These are phyloP conservation scores for Meandrina meandrites DNA, from an alignment of 92 coral and sea anemone species.

Conservation along the genomic window DNA sequence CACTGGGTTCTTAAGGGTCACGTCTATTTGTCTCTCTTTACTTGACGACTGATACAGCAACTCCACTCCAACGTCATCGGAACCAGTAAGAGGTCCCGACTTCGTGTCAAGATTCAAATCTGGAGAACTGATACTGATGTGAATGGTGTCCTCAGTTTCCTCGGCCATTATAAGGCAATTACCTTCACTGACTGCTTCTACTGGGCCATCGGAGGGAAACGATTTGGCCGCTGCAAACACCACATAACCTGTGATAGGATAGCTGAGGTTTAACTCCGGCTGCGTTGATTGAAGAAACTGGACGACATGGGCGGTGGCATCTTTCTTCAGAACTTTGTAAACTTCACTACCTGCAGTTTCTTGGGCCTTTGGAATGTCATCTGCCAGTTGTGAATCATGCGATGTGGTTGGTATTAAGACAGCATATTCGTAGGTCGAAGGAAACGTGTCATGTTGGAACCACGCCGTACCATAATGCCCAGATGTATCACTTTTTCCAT, in stretches of 20 bases:
- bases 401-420: conserved; percentile 46
- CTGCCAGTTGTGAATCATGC: background rate
- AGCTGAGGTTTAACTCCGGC: background rate
- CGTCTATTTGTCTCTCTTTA: conserved; percentile 14
- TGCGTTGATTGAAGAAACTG: conserved; percentile 54
- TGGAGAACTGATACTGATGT: conserved; percentile 48
- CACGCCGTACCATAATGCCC: conserved; percentile 63
- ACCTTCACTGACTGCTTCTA: conserved; percentile 32
- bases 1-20: background rate
- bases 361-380: conserved; percentile 32
- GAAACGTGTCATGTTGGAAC: conserved; percentile 49
- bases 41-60: conserved; percentile 39
- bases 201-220: conserved; percentile 49
- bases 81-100: background rate
- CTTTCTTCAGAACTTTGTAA: conserved; percentile 39
- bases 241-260: conserved; percentile 55
- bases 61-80: conserved; percentile 39
- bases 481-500: conserved; percentile 11
- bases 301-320: conserved; percentile 57
- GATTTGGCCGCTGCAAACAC: conserved; percentile 26
- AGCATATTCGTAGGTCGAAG: conserved; percentile 16
- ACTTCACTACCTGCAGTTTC: conserved; percentile 28
- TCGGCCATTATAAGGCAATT: conserved; percentile 66
- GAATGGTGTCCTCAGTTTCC: conserved; percentile 27
- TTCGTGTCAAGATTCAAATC: conserved; percentile 40